phyloP scores from a whole-genome alignment of 2,888 invertebrate genomes.

The Heliconius sara region DNA sequence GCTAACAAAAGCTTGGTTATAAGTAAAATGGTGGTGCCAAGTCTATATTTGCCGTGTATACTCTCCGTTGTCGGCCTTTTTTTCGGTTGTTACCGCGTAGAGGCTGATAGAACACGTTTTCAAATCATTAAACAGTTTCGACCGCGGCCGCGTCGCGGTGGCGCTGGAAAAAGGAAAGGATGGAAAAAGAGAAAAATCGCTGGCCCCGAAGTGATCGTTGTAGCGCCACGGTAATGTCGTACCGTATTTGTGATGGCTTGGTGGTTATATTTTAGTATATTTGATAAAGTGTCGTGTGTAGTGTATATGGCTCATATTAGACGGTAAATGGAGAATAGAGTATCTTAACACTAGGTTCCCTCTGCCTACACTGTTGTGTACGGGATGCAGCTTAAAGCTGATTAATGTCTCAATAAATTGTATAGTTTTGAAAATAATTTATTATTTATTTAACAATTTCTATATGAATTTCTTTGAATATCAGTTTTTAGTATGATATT shows the following conservation, averaged over 20 bases:
- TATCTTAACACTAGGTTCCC: no score
- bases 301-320: no score
- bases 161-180: slow-evolving; percentile 67
- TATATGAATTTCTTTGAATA: no score
- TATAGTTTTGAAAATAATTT: no score
- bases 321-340: no score
- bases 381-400: no score
- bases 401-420: no score
- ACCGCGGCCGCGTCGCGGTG: slow-evolving; percentile 66
- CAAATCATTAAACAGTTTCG: slow-evolving; percentile 84
- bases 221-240: slow-evolving; percentile 66
- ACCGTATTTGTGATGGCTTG: slow-evolving; percentile 54
- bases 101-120: slow-evolving; percentile 85
- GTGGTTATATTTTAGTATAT: slow-evolving; percentile 27
- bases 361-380: no score
- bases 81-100: slow-evolving; percentile 82
- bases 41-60: slow-evolving; percentile 81
- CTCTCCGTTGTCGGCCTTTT: slow-evolving; percentile 81
- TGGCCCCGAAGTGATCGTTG: slow-evolving; percentile 68
- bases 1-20: slow-evolving; percentile 45
- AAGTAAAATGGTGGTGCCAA: slow-evolving; percentile 58
- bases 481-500: no score
- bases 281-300: neutral
- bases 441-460: no score
- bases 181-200: slow-evolving; percentile 68